Base-by-base conservation (phyloP, 2,113 vertebrate species). In the Glaucomys volans region DNA sequence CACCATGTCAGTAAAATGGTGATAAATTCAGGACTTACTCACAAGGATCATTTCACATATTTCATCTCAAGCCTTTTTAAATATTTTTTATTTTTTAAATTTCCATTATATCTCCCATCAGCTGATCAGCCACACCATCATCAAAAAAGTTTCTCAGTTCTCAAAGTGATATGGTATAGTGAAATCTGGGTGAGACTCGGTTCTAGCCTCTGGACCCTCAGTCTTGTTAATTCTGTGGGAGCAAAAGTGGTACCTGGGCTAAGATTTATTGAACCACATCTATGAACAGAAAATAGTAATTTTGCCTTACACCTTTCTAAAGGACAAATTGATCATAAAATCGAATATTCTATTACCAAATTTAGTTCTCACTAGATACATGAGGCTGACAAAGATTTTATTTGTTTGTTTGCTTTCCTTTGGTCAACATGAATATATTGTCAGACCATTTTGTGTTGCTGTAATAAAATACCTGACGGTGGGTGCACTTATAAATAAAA, bases 1-100 rank as follows among this genome's bases (percentile, higher is more conserved):
- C 79, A 93, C 80, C 62, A 64, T 88, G 87, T 96, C 98, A 97
- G 96, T 94, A 96, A 97, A 98, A 98, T 97, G 79, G 97, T 98
- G 98, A 98, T 96, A 97, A 98, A 98, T 90, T 90, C 84, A 94
- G 54, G 94, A 96, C 94, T 96, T 96, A 95, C 76, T 98, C 97
- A 97, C 77, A 97, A 79, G 94, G 86, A 93, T 97, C 67, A 97
- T 98, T 98, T 97, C 95, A 98, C 96, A 98, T 97, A 97, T 87
- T 97, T 97, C 86, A 97, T 91, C 40, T 64, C 44, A 75, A 94
- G 6, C 1, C 47, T 93, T 96, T 93, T 44, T 22, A 80, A 96
- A 90, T 89, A 14, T 82, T 42, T 80, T 95, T 95, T 89, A 97
- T 87, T 77, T 97, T 83, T 88, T 35, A 40, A 95, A 95, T 96